phyloP scores from a whole-genome alignment of 2,888 invertebrate genomes.

The Coelogynopora nodosa region DNA sequence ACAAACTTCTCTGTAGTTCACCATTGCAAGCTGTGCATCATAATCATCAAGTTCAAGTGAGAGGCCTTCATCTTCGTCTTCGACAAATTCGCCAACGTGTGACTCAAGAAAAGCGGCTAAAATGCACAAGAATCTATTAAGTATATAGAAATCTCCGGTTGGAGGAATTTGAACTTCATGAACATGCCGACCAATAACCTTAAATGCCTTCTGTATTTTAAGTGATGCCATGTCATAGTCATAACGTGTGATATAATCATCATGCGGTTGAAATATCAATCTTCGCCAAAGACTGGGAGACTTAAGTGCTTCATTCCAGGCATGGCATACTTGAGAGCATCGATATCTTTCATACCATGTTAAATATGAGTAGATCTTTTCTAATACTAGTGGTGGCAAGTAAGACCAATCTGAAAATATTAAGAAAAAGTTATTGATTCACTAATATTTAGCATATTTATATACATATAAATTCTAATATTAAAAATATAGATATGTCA shows the following conservation, averaged over 20 bases:
- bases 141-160: not conserved
- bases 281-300: not conserved
- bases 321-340: not conserved
- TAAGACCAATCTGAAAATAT: not conserved
- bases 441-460: no score
- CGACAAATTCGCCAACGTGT: not conserved
- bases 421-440: no score
- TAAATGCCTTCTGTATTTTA: not conserved
- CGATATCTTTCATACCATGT: not conserved
- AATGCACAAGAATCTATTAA: not conserved
- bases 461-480: no score
- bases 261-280: not conserved
- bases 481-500: no score
- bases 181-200: not conserved
- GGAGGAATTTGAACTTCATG: not conserved
- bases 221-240: not conserved
- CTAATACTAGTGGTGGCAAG: not conserved
- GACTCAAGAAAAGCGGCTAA: not conserved
- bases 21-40: not conserved
- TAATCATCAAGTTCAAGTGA: not conserved
- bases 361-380: not conserved
- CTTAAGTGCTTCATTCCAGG: not conserved
- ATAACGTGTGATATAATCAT: not conserved
- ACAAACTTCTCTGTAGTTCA: not conserved
- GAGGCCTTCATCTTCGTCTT: not conserved